These are phyloP conservation scores for Tor tambroides DNA, from an alignment of 2,113 vertebrate genomes.

Conservation along the genomic window DNA sequence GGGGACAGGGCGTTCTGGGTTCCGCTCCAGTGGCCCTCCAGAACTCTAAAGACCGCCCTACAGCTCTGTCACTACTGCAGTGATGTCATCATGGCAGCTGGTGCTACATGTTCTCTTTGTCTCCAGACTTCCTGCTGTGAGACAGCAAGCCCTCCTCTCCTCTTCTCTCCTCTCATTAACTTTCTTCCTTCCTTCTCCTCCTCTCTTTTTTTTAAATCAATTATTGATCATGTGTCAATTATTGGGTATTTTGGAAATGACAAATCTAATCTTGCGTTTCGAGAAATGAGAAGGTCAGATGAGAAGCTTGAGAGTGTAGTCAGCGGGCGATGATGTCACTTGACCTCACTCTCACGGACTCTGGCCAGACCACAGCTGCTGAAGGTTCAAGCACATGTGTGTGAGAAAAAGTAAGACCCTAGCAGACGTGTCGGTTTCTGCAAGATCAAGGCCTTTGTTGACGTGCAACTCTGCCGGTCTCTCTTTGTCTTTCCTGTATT, in stretches of 20 bases:
- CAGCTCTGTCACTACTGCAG: slow-evolving; percentile 10
- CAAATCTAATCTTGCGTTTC: slow-evolving; percentile 32
- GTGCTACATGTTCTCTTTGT: slow-evolving; percentile 38
- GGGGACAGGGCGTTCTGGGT: slow-evolving; percentile 33
- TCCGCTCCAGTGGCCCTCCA: slow-evolving; percentile 10
- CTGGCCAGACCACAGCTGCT: background rate
- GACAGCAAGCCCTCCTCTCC: slow-evolving; percentile 31
- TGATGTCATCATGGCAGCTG: slow-evolving; percentile 52
- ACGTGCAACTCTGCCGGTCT: slow-evolving; percentile 17
- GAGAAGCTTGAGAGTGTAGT: slow-evolving; percentile 49
- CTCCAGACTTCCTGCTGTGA: slow-evolving; percentile 42
- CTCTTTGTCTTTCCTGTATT: background rate
- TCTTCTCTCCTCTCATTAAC: slow-evolving; percentile 21
- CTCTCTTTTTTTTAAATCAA: background rate
- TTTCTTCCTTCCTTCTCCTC: slow-evolving; percentile 4
- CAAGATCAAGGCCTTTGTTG: slow-evolving; percentile 39
- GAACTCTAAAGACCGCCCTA: background rate
- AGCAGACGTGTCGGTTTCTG: slow-evolving; percentile 18
- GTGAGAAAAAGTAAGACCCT: slow-evolving; percentile 36
- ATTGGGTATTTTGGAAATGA: slow-evolving; percentile 46
- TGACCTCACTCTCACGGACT: slow-evolving; percentile 7
- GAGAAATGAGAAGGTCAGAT: slow-evolving; percentile 49
- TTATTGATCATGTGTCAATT: slow-evolving; percentile 12
- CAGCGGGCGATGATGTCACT: slow-evolving; percentile 2
- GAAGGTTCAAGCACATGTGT: background rate